Base-by-base conservation (phyloP, 92 coral and sea anemone species). In the Desmophyllum pertusum region DNA sequence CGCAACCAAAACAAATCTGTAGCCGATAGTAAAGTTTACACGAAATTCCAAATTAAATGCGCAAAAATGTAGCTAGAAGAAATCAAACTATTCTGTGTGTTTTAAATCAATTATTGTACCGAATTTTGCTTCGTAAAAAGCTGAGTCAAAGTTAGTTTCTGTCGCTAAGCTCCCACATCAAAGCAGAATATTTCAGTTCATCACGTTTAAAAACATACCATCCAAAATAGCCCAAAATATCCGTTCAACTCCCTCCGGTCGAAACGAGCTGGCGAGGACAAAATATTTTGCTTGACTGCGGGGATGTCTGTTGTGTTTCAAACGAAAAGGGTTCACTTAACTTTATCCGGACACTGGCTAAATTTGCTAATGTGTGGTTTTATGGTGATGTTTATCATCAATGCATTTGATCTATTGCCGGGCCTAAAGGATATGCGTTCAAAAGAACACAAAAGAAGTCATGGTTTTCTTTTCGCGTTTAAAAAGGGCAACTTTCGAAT, bases 401-500 rank as follows among this genome's bases (percentile, higher is more conserved):
- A n/a, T 64, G 73, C 15, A n/a, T 0, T 33, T 25, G 77, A 36
- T 57, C 50, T 59, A 41, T 82, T 82, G 70, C 79, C 39, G 10
- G 53, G 63, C 71, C 43, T 15, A 69, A 50, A 73, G 59, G 79
- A 82, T 82, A 33, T 55, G 53, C 33, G 61, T 41, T 69, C 50
- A 68, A 77, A 79, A 79, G 79, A 53, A 73, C 21, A 82, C 79
- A 71, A 82, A 55, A 59, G 86, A 42, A 52, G 11, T 52, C 65
- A 79, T 53, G 79, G 55, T 40, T 70, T 68, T 59, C 70, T 51
- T 80, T 80, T 66, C 62, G 86, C 78, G 71, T 72, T 53, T 38
- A 41, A 72, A 82, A 71, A 10, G 79, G 59, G 55, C 79, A 57
- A 82, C 57, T 72, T 82, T 71, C 71, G 79, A 70, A 72, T 82